Evolutionary conservation across 2,888 invertebrate species (phyloP), one percentile per base, ranked within the genome.

Genomic region (Criorhina ranunculi): DNA sequence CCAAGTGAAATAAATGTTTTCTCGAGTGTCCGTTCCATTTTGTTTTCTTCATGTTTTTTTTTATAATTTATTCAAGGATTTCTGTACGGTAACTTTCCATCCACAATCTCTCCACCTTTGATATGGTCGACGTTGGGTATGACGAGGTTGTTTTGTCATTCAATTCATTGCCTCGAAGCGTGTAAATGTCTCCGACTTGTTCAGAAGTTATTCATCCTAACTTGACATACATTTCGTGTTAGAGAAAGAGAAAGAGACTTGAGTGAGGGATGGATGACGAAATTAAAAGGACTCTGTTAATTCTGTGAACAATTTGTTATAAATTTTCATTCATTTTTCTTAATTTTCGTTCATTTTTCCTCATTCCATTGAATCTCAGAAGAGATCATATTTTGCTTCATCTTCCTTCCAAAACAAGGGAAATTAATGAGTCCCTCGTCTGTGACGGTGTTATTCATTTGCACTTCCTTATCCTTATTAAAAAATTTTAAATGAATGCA

Each of bases 31-130:
- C 73, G 73, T 80, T 80, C 70, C 69, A 80, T 76, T 85, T 78
- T 70, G 55, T 55, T 62, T 55, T 70, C 57, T 66, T 17, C 42
- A 66, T 67, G 24, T 69, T 67, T 62, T 24, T 62, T 37, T 67
- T 24, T 64, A 9, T 70, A 69, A 80, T 80, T 85, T 72, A 70
- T 85, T 80, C 85, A 85, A 85, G 85, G 85, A 85, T 80, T 80
- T 67, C 46, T 53, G 33, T 35, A 42, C 49, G 9, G 66, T 69
- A 11, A 40, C 35, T 19, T 1, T 33, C 12, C 64, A 53, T 64
- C 75, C 49, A 44, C 59, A 35, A 51, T 15, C 40, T 3, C 24
- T 24, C 24, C 62, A n/a, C n/a, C n/a, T n/a, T n/a, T 62, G 29
- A 37, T 55, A 76, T 55, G 37, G 15, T 7, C 31, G 24, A 40